Evolutionary conservation across 2,888 invertebrate genomes (phyloP), one percentile per base, ranked within the genome.

Genomic region (Cremastinae sp.): DNA sequence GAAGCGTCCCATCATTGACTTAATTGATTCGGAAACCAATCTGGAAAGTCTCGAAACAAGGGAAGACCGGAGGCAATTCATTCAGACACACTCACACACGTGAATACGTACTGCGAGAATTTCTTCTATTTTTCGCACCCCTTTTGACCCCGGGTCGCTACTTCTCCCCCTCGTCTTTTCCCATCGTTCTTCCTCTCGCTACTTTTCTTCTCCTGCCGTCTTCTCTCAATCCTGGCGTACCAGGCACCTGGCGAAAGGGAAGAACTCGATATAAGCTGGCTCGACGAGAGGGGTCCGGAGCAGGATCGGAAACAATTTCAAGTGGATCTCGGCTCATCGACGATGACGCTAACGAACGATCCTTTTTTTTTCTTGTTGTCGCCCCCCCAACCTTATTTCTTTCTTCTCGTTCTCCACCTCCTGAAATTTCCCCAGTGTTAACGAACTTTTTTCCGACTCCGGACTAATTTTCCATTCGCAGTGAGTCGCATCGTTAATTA

Each of bases 11-110:
- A 70, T 70, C 84, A 78, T 80, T 79, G 80, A 80, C 84, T 88
- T 88, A 88, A 89, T 88, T 89, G 87, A 88, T 89, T 88, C 82
- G 84, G 53, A 78, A 81, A 84, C 86, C 87, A 87, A 89, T 89
- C 86, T 85, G 78, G 80, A 79, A 68, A 69, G 78, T 74, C 79
- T 74, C 76, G 79, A 78, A 74, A 68, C 58, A 70, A 61, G 73
- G 74, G 75, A 51, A 61, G 14, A 51, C 36, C 16, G 47, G 38
- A 41, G 41, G 18, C 43, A 36, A n/a, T n/a, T n/a, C 20, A 66
- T 49, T 43, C 43, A 43, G 12, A 53, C 36, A 66, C 12, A 38
- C 18, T 12, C 51, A 54, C 20, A 28, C 10, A 22, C 49, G 41
- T 38, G 51, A 9, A 36, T 9, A 62, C 49, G 14, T 20, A 18